Evolutionary conservation across 2,888 invertebrate species (phyloP).

Genomic region (Serrognathus titanus): DNA sequence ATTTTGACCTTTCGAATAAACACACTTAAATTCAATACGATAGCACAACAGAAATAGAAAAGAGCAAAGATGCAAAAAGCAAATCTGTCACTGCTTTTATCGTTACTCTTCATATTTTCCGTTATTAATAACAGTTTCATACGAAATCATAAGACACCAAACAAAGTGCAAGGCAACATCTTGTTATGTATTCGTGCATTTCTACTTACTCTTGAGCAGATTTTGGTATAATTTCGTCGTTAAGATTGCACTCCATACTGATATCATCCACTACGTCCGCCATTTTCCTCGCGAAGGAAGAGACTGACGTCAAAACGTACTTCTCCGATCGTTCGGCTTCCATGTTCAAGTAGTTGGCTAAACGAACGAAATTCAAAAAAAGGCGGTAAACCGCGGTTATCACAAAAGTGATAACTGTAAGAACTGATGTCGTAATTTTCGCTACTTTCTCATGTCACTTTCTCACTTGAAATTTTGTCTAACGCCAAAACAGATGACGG

Average conservation of each 20-base stretch:
- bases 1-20: no score
- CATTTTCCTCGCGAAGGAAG: conserved; percentile 32
- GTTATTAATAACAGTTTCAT: no score
- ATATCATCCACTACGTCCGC: conserved; percentile 43
- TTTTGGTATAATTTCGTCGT: conserved; percentile 42
- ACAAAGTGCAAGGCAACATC: neutral
- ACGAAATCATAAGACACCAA: no score
- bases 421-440: neutral
- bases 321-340: conserved; percentile 4
- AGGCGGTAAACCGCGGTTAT: conserved; percentile 12
- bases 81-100: no score
- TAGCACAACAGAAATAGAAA: no score
- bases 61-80: no score
- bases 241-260: conserved; percentile 41
- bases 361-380: conserved; percentile 11
- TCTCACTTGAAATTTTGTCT: conserved; percentile 13
- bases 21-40: no score
- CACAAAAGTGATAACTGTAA: conserved; percentile 6
- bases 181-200: no score
- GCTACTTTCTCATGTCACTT: conserved; percentile 4
- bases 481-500: neutral
- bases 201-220: conserved; percentile 46
- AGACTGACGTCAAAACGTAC: conserved; percentile 11
- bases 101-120: no score
- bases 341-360: conserved; percentile 7